Evolutionary conservation across 2,113 vertebrate genomes (phyloP), one percentile per base, ranked within the genome.

Genomic region (Pogonocichla stellata): DNA sequence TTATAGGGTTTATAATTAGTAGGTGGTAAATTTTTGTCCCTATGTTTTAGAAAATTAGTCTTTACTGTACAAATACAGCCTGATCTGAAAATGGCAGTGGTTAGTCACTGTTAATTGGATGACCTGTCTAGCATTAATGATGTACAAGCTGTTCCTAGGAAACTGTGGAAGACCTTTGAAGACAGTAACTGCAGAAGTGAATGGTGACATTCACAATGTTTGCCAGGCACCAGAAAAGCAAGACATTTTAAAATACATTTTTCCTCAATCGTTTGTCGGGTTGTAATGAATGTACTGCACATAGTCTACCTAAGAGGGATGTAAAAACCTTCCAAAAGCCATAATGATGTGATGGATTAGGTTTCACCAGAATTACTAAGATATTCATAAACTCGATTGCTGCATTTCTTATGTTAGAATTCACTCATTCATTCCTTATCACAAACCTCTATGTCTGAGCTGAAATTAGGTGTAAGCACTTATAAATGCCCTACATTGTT

Each of bases 51-150:
- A 93, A 91, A 82, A 51, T 88, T 12, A 58, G 19, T 28, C 40
- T 81, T 81, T 72, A 45, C 47, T 38, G 19, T 54, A 54, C 20
- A 56, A 86, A 88, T 62, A 53, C 47, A 88, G 34, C 28, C 78
- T 92, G 80, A 61, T 79, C 71, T 86, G 87, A 69, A 82, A 92
- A 77, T 73, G 78, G 56, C 70, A 91, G 53, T 54, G 53, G 66
- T 90, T 94, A n/a, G 45, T 92, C 85, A 80, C 58, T 34, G 48
- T 85, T 93, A 95, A 72, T 92, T 87, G 89, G 73, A 45, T 4
- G 15, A 81, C 47, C 66, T 71, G 42, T 42, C 33, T 58, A 25
- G 60, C 38, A 58, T 82, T 90, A 85, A 34, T 25, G 70, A 65
- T 61, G 24, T 81, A 34, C 38, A 7, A 51, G 69, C 61, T 75